Evolutionary conservation across 2,113 vertebrate species (phyloP).

Genomic region (Dipodomys stephensi): DNA sequence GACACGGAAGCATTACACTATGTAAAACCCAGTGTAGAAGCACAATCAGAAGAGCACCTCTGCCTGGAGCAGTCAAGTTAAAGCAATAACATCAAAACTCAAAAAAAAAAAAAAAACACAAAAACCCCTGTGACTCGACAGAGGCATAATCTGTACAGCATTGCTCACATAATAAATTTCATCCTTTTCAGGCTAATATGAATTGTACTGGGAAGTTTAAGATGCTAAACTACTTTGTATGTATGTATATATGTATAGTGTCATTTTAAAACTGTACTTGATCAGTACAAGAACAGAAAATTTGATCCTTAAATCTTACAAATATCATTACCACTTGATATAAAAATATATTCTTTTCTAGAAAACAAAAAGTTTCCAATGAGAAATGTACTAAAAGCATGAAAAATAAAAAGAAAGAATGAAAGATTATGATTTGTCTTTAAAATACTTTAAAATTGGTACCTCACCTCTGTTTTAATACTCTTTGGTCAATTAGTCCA

Average conservation of each 20-base stretch:
- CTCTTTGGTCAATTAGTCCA: slow-evolving; percentile 81
- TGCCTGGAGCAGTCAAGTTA: background rate
- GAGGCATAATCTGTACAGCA: background rate
- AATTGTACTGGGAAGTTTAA: background rate
- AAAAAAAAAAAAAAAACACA: background rate
- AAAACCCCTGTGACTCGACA: too few relatives aligned
- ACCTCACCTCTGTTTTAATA: slow-evolving; percentile 85
- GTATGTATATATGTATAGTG: background rate
- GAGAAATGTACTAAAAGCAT: slow-evolving; percentile 8
- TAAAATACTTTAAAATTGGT: background rate
- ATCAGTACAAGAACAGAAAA: background rate
- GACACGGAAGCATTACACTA: background rate
- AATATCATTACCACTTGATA: background rate
- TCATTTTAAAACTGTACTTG: slow-evolving; percentile 22
- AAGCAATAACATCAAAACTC: background rate
- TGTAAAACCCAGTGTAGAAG: background rate
- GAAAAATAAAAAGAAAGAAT: background rate
- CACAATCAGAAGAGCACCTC: background rate
- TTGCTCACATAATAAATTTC: background rate
- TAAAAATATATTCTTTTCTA: background rate
- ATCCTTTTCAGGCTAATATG: background rate
- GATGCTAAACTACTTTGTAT: background rate
- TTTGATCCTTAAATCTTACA: background rate
- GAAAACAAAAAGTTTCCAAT: slow-evolving; percentile 13
- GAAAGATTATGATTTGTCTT: background rate